These are phyloP conservation scores for Malurus splendens DNA, from an alignment of 2,797 vertebrate species.

Conservation along the genomic window DNA sequence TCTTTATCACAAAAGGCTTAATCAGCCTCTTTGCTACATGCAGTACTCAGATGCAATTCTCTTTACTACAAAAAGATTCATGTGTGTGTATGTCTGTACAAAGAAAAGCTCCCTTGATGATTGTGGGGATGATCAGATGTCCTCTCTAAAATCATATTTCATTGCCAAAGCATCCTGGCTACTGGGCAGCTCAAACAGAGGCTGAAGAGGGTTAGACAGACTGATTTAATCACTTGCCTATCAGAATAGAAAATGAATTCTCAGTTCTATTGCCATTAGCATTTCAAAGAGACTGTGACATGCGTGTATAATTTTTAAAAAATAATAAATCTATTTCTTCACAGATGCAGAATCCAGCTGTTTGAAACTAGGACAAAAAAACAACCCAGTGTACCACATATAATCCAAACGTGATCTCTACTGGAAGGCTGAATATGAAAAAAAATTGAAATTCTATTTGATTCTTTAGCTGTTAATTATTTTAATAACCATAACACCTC, in stretches of 20 bases:
- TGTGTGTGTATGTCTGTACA: background rate
- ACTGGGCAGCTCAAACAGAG: background rate
- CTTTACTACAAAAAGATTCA: background rate
- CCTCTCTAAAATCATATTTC: background rate
- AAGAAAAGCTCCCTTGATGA: background rate
- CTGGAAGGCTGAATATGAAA: background rate
- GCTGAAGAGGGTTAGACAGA: background rate
- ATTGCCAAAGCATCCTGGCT: background rate
- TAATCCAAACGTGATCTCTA: background rate
- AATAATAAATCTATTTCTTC: background rate
- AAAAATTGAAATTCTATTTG: background rate
- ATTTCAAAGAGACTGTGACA: conserved; percentile 4
- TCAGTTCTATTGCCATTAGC: background rate
- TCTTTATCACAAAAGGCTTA: background rate
- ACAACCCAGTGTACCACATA: rapidly evolving
- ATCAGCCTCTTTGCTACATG: background rate
- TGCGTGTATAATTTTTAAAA: background rate
- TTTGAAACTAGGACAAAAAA: background rate
- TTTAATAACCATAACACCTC: background rate
- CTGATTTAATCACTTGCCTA: background rate
- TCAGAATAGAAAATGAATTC: conserved; percentile 17
- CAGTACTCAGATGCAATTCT: background rate
- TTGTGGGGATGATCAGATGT: background rate
- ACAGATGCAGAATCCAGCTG: background rate
- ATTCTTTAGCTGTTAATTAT: background rate